A percentile compares a stretch with the other conserved stretches of the same genome.
Evolutionary conservation across 2,113 vertebrate genomes (phyloP).

Genomic region (Albula glossodonta): DNA sequence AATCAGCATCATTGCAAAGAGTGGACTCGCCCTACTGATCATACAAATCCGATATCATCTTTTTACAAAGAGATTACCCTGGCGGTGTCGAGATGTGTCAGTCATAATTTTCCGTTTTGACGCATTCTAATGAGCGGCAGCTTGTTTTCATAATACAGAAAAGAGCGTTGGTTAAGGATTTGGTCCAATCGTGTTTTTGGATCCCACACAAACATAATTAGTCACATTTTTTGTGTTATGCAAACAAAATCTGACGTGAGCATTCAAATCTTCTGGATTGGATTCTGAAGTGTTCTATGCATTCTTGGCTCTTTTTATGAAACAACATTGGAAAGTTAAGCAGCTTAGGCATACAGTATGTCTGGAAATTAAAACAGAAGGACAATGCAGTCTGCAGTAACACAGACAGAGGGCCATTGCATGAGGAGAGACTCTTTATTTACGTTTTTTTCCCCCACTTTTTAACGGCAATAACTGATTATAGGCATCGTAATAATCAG

Average conservation of each 20-base stretch:
- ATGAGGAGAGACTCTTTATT: neutral
- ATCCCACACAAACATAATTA: neutral
- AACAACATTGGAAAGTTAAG: neutral
- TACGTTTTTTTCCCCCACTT: neutral
- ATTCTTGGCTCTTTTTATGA: neutral
- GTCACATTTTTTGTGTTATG: neutral
- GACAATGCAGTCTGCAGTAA: slow-evolving; percentile 3
- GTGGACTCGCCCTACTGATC: neutral
- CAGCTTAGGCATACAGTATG: slow-evolving; percentile 7
- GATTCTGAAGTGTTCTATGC: neutral
- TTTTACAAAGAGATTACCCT: neutral
- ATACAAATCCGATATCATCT: neutral
- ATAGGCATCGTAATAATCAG: neutral
- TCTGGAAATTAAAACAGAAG: slow-evolving; percentile 9
- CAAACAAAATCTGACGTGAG: neutral
- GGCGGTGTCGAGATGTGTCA: neutral
- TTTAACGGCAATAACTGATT: neutral
- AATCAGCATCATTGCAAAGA: neutral
- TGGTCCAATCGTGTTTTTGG: neutral
- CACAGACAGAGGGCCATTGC: neutral
- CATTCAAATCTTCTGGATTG: neutral
- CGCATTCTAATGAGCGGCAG: neutral
- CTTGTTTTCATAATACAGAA: neutral
- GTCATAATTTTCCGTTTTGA: neutral
- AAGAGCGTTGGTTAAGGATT: neutral